Conservation (phyloP, 2,113 vertebrate genomes). For the Fulica atra region DNA sequence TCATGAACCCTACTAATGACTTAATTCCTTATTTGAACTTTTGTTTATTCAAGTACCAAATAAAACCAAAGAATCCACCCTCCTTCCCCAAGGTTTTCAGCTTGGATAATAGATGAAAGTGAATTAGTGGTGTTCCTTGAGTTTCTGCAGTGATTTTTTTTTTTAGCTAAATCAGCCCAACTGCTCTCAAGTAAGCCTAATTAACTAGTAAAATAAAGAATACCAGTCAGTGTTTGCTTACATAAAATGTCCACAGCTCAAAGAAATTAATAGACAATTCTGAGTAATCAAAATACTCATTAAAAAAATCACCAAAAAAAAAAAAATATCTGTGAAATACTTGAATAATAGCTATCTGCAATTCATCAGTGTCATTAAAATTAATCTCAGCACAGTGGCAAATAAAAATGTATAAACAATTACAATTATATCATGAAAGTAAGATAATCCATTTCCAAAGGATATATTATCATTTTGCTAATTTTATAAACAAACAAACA, state of each 20-base stretch:
- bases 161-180: neutral
- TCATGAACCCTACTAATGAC: rapidly evolving
- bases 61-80: neutral
- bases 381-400: neutral
- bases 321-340: neutral
- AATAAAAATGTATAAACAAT: conserved; percentile 1
- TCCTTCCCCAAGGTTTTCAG: neutral
- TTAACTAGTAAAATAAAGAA: neutral
- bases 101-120: neutral
- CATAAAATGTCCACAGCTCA: neutral
- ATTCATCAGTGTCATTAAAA: neutral
- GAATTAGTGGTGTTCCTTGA: neutral
- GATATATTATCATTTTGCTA: neutral
- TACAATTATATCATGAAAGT: neutral
- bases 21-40: neutral
- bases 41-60: neutral
- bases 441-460: conserved; percentile 16
- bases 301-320: neutral
- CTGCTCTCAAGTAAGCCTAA: neutral
- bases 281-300: neutral
- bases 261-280: neutral
- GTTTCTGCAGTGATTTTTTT: neutral
- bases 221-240: neutral
- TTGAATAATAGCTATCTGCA: neutral
- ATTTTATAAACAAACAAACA: too few relatives aligned